Conservation (phyloP, 2,797 vertebrate genomes). For the Anomalospiza imberbis region DNA sequence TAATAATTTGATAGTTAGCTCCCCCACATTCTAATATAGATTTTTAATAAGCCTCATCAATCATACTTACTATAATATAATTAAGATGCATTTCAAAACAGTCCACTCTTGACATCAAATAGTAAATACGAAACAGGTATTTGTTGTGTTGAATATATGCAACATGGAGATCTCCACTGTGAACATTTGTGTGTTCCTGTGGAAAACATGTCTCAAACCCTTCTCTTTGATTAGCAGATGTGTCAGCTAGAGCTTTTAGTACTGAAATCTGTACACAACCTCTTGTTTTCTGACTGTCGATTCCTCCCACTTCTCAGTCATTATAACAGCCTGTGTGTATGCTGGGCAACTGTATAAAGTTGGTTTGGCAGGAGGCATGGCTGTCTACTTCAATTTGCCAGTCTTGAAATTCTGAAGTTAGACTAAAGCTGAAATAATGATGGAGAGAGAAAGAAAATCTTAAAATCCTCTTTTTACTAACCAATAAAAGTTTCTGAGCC, state of each 20-base stretch:
- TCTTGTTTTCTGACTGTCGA: neutral
- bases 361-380: neutral
- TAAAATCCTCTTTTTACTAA: neutral
- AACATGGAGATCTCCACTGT: neutral
- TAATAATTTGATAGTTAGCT: neutral
- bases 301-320: neutral
- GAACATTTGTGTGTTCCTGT: neutral
- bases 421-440: neutral
- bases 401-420: neutral
- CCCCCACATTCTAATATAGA: neutral
- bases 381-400: neutral
- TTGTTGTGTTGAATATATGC: neutral
- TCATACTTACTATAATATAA: neutral
- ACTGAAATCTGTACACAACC: neutral
- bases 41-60: neutral
- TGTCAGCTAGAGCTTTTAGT: neutral
- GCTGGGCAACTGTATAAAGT: neutral
- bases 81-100: neutral
- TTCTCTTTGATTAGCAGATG: neutral
- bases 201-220: neutral
- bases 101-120: neutral
- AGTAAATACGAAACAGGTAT: neutral
- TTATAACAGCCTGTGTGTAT: neutral
- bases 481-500: neutral
- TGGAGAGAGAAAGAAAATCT: neutral